phyloP scores from a whole-genome alignment of 1,140 invertebrate genomes.

The Pseudomyrmex pallidus region DNA sequence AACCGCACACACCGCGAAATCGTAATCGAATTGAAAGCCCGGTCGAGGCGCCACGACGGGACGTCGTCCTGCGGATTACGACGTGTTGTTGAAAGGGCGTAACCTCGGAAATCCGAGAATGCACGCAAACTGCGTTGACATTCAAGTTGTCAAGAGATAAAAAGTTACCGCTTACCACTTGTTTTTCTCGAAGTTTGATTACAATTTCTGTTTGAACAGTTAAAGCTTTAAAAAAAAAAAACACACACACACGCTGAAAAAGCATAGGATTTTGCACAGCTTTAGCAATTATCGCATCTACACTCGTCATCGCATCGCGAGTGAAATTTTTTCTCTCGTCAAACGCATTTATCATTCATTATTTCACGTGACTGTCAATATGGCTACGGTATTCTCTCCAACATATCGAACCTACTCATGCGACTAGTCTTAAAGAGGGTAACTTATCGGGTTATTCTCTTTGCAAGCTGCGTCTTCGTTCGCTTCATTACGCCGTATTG shows the following conservation, averaged over 20 bases:
- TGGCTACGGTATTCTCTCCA: background rate
- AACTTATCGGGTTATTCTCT: slow-evolving; percentile 51
- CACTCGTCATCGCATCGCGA: background rate
- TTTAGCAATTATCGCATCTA: background rate
- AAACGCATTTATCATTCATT: slow-evolving; percentile 17
- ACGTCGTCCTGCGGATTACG: slow-evolving; percentile 61
- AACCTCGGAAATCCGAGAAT: background rate
- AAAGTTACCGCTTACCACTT: background rate
- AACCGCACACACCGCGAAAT: slow-evolving; percentile 73
- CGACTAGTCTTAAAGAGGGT: slow-evolving; percentile 46
- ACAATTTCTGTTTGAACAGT: background rate
- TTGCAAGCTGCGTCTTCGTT: slow-evolving; percentile 29
- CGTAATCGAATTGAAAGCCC: slow-evolving; percentile 78
- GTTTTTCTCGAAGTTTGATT: background rate
- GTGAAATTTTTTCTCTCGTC: slow-evolving; percentile 3
- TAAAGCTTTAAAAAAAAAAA: too few relatives aligned
- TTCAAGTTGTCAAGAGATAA: background rate
- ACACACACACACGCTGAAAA: too few relatives aligned
- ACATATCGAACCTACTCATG: slow-evolving; percentile 29
- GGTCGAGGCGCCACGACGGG: background rate
- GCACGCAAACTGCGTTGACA: background rate
- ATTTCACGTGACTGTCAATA: slow-evolving; percentile 48
- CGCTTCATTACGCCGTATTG: slow-evolving; percentile 55
- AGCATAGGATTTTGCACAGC: background rate
- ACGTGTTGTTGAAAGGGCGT: slow-evolving; percentile 30